phyloP scores from a whole-genome alignment of 2,113 vertebrate species.

The zebrafish (Danio rerio) region DNA sequence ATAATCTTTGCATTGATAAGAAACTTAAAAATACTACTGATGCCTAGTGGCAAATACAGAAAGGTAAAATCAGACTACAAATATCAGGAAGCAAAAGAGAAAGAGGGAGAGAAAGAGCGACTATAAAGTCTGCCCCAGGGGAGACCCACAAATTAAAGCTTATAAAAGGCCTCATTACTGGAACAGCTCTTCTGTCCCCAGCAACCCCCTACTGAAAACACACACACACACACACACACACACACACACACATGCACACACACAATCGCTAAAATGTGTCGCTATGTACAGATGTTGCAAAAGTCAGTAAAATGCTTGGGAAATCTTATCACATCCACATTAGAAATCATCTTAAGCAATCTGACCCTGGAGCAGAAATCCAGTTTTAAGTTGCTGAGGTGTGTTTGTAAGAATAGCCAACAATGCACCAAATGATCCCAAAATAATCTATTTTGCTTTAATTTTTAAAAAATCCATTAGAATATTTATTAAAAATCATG shows the following conservation, averaged over 20 bases:
- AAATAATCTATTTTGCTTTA: too few species aligned
- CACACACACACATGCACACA: slow-evolving; percentile 39
- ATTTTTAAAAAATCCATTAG: too few species aligned
- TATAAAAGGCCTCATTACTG: slow-evolving; percentile 76
- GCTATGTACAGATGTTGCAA: not conserved
- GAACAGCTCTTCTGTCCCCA: slow-evolving; percentile 71
- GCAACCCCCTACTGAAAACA: slow-evolving; percentile 70
- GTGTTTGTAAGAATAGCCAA: too few species aligned
- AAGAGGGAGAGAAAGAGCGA: slow-evolving; percentile 50
- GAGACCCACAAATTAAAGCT: slow-evolving; percentile 72
- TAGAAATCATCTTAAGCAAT: too few species aligned
- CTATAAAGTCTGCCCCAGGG: slow-evolving; percentile 67
- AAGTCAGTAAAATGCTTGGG: not conserved
- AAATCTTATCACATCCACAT: not conserved
- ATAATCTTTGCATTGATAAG: slow-evolving; percentile 2
- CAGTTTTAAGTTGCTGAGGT: too few species aligned
- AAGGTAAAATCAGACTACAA: not conserved
- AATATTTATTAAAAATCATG: too few species aligned
- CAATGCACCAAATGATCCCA: too few species aligned
- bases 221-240: slow-evolving; percentile 63
- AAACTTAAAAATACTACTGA: not conserved
- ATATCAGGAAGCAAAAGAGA: slow-evolving; percentile 64
- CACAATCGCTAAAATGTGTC: not conserved
- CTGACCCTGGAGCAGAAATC: too few species aligned
- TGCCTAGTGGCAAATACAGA: not conserved